Base-by-base conservation (phyloP, 1,140 invertebrate species). In the Nasonia longicornis region DNA sequence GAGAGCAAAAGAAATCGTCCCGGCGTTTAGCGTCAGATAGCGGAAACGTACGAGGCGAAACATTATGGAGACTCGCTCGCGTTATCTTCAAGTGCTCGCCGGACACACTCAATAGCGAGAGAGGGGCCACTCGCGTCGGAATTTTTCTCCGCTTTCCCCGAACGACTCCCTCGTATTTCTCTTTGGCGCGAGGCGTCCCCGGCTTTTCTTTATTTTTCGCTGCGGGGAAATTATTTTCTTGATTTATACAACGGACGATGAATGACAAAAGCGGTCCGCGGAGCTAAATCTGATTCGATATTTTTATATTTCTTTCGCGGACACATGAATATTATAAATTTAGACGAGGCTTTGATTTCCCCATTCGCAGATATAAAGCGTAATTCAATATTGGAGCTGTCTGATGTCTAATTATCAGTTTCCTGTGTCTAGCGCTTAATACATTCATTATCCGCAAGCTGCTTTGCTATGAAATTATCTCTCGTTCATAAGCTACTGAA, bases 1-100 rank as follows among this genome's bases (percentile, higher is more conserved):
- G 71, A 80, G 72, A 80, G 64, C 58, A 82, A 73, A 82, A 48
- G 58, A 42, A 35, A 29, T 20, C 22, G 71, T 74, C 73, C 69
- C 29, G 67, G 58, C 85, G 84, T 86, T 86, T 86, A 86, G 85
- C 85, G 85, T 86, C 84, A 86, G 86, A 87, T 87, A 86, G 85
- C 85, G 85, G 84, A 87, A 87, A 87, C 85, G 85, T 86, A 87
- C 85, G 85, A 84, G 86, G 83, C 83, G 84, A 20, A 70, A 69
- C 77, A 79, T 79, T 80, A 80, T 38, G 45, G 78, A 2, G 38
- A 72, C 52, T 35, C 69, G 69, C 20, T 31, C 26, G 10, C 58
- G 77, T 75, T 79, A 79, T 80, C 79, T 80, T 76, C 29, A 80
- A 76, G 79, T 64, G 79, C 70, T 76, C 78, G 26, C 26, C 26